Evolutionary conservation across 2,888 invertebrate species (phyloP).

Genomic region (Hydraecia micacea): DNA sequence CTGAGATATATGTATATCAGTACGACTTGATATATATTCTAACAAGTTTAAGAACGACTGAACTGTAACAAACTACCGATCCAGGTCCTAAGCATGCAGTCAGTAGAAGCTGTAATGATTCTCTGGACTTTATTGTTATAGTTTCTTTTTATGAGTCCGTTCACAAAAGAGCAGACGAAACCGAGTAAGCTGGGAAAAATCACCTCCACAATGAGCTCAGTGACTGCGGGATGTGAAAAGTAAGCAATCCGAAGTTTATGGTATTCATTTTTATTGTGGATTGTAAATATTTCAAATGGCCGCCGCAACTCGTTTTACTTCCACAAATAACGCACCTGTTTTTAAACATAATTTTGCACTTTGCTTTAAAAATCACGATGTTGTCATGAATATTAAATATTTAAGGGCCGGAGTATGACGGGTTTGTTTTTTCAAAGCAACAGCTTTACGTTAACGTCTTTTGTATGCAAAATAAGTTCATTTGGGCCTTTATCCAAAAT

Average conservation of each 20-base stretch:
- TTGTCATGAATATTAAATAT: slow-evolving; percentile 53
- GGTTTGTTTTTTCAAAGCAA: slow-evolving; percentile 21
- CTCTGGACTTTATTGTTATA: slow-evolving; percentile 42
- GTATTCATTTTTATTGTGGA: slow-evolving; percentile 47
- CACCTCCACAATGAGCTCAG: slow-evolving; percentile 46
- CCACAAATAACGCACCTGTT: slow-evolving; percentile 49
- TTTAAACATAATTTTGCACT: slow-evolving; percentile 59
- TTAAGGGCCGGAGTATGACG: slow-evolving; percentile 32
- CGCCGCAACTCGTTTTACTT: slow-evolving; percentile 45
- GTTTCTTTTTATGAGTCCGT: slow-evolving; percentile 49
- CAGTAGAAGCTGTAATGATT: slow-evolving; percentile 29
- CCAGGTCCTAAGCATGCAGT: slow-evolving; percentile 19
- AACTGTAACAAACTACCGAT: slow-evolving; percentile 8
- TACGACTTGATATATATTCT: not conserved
- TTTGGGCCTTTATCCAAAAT: slow-evolving; percentile 16
- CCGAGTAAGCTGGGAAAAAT: slow-evolving; percentile 30
- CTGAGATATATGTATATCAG: slow-evolving; percentile 5
- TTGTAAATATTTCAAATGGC: slow-evolving; percentile 54
- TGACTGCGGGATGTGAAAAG: slow-evolving; percentile 44
- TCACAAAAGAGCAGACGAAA: slow-evolving; percentile 42
- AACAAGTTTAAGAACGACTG: not conserved
- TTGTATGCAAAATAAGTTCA: slow-evolving; percentile 40
- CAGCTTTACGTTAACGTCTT: slow-evolving; percentile 10
- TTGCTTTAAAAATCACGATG: slow-evolving; percentile 43
- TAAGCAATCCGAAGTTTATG: slow-evolving; percentile 48